Evolutionary conservation across 1,140 invertebrate genomes (phyloP), one percentile per base, ranked within the genome.

Genomic region (Chlorops oryzae): DNA sequence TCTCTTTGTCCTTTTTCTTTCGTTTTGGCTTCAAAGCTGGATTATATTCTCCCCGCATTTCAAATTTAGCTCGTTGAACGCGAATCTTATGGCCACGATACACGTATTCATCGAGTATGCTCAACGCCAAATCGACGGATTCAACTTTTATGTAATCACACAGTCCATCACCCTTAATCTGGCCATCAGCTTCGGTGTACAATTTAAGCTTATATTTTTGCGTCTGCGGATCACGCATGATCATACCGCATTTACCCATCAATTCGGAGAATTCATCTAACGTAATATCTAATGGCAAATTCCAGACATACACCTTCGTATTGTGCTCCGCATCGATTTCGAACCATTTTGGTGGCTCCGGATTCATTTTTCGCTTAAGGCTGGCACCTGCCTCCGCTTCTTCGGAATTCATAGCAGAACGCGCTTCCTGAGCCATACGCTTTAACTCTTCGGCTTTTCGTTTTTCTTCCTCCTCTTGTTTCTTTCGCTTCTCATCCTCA

Each of bases 131-230:
- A 32, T 95, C 82, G 1, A 99, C 92, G 17, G 94, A 98, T 73
- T 99, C 96, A 46, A 89, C 79, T 81, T 95, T 98, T 18, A 99
- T 94, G 65, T 98, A 99, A 57, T 92, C 92, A 72, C 96, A 99
- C 6, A 93, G 77, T 15, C 88, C 97, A 77, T 99, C 96, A 13
- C 96, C 96, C 78, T 99, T 99, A 10, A 90, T 77, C 56, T 86
- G 78, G 3, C 90, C 88, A 62, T 88, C 79, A 35, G 81, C 72
- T 63, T 96, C 91, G 58, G 78, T 84, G 71, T 99, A 99, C 9
- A 99, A 68, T 77, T 98, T 99, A 0, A 98, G 77, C 77, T 96
- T 99, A 63, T 89, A 89, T 66, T 92, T 88, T 50, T 85, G 84
- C 4, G 77, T 84, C 25, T 80, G 79, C 0, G 87, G 80, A 74